Evolutionary conservation across 2,113 vertebrate genomes (phyloP).

Genomic region (Ranitomeya variabilis): DNA sequence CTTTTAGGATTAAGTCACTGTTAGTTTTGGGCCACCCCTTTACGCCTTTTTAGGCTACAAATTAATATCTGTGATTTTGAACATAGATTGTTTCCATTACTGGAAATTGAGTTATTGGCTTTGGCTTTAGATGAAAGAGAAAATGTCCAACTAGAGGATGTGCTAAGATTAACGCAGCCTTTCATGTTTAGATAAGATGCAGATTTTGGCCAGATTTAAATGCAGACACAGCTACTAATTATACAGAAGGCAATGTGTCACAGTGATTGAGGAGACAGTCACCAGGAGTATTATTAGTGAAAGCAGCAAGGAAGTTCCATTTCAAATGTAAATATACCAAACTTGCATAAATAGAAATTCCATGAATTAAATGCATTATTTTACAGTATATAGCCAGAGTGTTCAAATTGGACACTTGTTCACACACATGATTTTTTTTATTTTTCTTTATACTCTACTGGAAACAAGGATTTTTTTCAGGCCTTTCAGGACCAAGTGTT

Average conservation of each 20-base stretch:
- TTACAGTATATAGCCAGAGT: too few species aligned
- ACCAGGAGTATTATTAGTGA: background rate
- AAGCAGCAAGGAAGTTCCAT: background rate
- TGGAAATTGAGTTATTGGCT: conserved; percentile 1
- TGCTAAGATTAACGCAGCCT: background rate
- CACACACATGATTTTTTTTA: too few species aligned
- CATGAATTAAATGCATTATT: too few species aligned
- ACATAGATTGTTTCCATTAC: conserved; percentile 5
- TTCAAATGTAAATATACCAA: background rate
- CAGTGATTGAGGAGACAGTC: background rate
- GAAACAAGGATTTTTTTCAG: too few species aligned
- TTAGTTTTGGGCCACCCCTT: too few species aligned
- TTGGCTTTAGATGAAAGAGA: conserved; percentile 23
- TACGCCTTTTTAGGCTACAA: background rate
- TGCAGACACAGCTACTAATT: conserved; percentile 14
- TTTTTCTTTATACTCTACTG: too few species aligned
- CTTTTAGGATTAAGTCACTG: too few species aligned
- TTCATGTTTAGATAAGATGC: conserved; percentile 34
- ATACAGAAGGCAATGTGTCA: background rate
- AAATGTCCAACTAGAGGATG: conserved; percentile 2
- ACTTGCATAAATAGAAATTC: background rate
- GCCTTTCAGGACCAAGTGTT: too few species aligned
- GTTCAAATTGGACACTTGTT: too few species aligned
- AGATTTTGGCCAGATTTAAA: conserved; percentile 11
- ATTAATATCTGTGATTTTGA: conserved; percentile 2